A percentile compares a stretch with the other conserved stretches of the same genome.
phyloP scores from a whole-genome alignment of 2,113 vertebrate species.

The Calypte anna region DNA sequence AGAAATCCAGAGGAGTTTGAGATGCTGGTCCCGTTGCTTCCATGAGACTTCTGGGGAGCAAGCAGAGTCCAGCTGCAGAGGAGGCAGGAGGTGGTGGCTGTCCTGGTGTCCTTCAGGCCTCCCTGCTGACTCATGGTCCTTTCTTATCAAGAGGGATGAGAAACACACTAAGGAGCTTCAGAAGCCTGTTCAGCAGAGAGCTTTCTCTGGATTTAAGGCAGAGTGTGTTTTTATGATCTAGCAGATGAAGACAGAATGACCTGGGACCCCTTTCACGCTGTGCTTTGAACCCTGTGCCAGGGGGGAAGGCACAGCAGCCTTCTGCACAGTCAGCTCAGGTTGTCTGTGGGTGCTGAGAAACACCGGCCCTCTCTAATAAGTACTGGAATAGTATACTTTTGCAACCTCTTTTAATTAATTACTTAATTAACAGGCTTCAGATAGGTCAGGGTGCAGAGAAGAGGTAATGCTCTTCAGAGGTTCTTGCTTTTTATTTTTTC shows the following conservation, averaged over 20 bases:
- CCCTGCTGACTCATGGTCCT: background rate
- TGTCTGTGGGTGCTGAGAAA: background rate
- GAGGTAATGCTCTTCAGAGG: background rate
- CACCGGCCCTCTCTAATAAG: background rate
- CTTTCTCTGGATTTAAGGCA: background rate
- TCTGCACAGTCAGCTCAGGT: background rate
- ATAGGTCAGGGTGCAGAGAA: fast-evolving
- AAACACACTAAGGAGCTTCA: background rate
- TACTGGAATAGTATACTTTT: background rate
- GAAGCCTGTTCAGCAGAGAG: background rate
- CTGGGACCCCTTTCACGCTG: background rate
- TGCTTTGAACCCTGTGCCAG: fast-evolving
- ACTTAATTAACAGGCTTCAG: background rate
- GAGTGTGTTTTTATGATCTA: background rate
- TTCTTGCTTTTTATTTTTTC: background rate
- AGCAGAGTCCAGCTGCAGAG: background rate
- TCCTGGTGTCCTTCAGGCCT: background rate
- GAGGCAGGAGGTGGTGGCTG: fast-evolving
- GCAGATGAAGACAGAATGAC: no score
- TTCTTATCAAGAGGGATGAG: background rate
- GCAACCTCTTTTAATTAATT: background rate
- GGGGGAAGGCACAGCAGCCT: background rate
- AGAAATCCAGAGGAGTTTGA: background rate
- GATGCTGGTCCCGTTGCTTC: background rate
- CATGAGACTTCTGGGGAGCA: background rate